Conservation (phyloP, 2,797 vertebrate species). For the Ibycter americanus region DNA sequence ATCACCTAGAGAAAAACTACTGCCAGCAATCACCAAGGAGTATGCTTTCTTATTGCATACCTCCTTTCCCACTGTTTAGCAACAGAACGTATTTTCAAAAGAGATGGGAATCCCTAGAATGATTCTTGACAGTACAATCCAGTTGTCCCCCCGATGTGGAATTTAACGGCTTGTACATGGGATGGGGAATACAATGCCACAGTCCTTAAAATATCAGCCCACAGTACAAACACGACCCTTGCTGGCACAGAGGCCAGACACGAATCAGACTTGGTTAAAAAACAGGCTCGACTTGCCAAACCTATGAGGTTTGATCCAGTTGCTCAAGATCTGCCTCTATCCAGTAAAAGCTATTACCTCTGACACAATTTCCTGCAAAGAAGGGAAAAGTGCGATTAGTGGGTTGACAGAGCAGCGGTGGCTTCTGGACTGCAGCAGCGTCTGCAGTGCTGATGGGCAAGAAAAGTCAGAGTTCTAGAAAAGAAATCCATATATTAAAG, state of each 20-base stretch:
- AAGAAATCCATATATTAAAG: background rate
- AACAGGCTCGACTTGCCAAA: conserved; percentile 43
- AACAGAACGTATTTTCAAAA: background rate
- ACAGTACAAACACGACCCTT: background rate
- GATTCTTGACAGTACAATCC: background rate
- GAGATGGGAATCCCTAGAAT: background rate
- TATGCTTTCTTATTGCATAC: background rate
- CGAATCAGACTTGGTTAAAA: background rate
- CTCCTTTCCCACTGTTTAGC: background rate
- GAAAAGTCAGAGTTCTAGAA: background rate
- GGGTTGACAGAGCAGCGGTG: background rate
- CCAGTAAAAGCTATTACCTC: conserved; percentile 57
- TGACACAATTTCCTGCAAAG: conserved; percentile 59
- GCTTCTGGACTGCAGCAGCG: background rate
- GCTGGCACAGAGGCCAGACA: conserved; percentile 22
- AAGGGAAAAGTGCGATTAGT: conserved; percentile 14
- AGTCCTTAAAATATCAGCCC: background rate
- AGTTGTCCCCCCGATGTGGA: background rate
- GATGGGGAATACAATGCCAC: background rate
- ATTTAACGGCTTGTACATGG: background rate
- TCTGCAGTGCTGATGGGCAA: background rate
- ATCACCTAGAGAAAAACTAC: background rate
- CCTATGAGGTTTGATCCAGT: conserved; percentile 49
- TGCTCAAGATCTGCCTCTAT: conserved; percentile 53
- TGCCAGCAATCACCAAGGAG: background rate